A percentile compares a stretch with the other conserved stretches of the same genome.
phyloP scores from a whole-genome alignment of 1,140 invertebrate species.

The Gonioctena quinquepunctata region DNA sequence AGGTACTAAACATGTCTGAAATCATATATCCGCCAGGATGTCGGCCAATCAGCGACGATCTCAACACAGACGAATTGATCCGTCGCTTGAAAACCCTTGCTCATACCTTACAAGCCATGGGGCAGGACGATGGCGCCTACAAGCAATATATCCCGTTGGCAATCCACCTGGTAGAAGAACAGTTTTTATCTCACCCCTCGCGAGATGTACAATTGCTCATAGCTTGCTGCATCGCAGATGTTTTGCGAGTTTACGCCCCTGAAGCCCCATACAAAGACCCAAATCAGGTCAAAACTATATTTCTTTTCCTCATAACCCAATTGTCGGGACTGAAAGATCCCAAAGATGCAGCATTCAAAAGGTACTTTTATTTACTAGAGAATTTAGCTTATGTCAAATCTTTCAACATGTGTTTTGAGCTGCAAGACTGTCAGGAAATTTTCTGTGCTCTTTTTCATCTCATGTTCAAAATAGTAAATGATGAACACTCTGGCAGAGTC shows the following conservation, averaged over 20 bases:
- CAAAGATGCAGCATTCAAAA: slow-evolving; percentile 95
- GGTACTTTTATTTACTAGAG: slow-evolving; percentile 95
- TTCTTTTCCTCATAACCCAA: slow-evolving; percentile 95
- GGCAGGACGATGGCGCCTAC: slow-evolving; percentile 93
- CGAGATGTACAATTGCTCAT: slow-evolving; percentile 93
- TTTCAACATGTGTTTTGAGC: slow-evolving; percentile 98
- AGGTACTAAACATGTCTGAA: slow-evolving; percentile 66
- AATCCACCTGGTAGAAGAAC: slow-evolving; percentile 90
- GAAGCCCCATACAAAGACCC: slow-evolving; percentile 96
- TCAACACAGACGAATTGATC: slow-evolving; percentile 93
- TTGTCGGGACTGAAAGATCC: slow-evolving; percentile 91
- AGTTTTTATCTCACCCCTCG: slow-evolving; percentile 86
- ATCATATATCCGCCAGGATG: slow-evolving; percentile 87
- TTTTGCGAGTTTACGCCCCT: slow-evolving; percentile 96
- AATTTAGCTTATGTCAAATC: slow-evolving; percentile 98
- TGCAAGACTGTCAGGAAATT: slow-evolving; percentile 96
- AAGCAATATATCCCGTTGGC: slow-evolving; percentile 92
- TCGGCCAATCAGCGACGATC: slow-evolving; percentile 86
- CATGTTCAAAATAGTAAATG: slow-evolving; percentile 97
- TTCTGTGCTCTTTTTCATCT: slow-evolving; percentile 91
- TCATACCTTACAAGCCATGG: slow-evolving; percentile 94
- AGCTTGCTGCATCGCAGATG: slow-evolving; percentile 96
- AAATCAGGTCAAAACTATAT: slow-evolving; percentile 92
- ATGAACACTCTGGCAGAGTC: slow-evolving; percentile 94
- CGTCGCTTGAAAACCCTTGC: slow-evolving; percentile 90